A percentile compares a stretch with the other conserved stretches of the same genome.
These are phyloP conservation scores for Turdus rufiventris DNA, from an alignment of 2,113 vertebrate genomes.

Conservation along the genomic window DNA sequence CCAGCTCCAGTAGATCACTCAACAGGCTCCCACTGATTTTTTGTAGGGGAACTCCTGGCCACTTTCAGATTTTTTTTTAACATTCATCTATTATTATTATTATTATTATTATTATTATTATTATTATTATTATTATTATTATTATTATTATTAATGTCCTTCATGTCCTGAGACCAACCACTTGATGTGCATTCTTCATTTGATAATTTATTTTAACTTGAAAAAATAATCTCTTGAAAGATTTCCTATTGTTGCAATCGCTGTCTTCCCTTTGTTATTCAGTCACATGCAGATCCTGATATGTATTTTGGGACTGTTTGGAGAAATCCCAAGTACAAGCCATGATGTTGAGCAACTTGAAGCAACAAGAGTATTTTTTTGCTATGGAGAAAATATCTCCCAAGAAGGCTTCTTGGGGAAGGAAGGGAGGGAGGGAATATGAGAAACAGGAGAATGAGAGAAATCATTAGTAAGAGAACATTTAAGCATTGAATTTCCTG, in stretches of 20 bases:
- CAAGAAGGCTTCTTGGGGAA: background rate
- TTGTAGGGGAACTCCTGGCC: background rate
- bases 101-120: too few species aligned
- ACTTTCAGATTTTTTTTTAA: background rate
- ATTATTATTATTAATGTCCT: background rate
- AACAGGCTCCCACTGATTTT: background rate
- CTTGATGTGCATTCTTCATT: background rate
- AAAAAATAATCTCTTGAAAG: background rate
- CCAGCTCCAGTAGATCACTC: background rate
- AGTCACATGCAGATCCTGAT: background rate
- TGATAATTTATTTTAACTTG: background rate
- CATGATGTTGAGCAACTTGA: background rate
- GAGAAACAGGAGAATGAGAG: background rate
- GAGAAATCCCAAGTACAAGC: background rate
- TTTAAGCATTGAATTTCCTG: background rate
- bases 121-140: background rate
- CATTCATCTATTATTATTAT: background rate
- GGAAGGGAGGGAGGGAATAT: background rate
- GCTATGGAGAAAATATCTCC: background rate
- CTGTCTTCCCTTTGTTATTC: background rate
- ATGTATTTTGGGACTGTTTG: background rate
- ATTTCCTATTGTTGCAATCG: background rate
- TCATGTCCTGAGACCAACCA: background rate
- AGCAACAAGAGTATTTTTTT: background rate
- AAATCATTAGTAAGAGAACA: background rate